Conservation (phyloP, 2,797 vertebrate genomes). For the Cynodonichthys magdalenae region DNA sequence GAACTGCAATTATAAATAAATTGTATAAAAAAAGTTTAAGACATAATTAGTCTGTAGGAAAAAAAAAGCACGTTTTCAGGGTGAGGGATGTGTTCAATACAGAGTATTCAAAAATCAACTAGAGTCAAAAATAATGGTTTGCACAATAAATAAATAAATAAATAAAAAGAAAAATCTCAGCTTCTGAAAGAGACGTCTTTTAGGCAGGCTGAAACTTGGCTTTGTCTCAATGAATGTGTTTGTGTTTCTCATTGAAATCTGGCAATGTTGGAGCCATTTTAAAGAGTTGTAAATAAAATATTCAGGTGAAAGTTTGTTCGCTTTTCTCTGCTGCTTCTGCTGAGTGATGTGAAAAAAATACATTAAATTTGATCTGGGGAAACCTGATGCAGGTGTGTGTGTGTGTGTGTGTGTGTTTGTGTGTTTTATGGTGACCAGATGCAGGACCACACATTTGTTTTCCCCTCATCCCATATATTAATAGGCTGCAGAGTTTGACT, state of each 20-base stretch:
- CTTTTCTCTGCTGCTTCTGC: slow-evolving; percentile 53
- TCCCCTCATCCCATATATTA: no score
- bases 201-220: slow-evolving; percentile 18
- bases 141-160: slow-evolving; percentile 23
- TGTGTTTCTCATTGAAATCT: slow-evolving; percentile 33
- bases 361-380: slow-evolving; percentile 59
- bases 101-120: slow-evolving; percentile 10
- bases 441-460: no score
- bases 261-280: slow-evolving; percentile 29
- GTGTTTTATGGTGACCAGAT: no score
- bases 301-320: slow-evolving; percentile 29
- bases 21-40: slow-evolving; percentile 35
- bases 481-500: no score
- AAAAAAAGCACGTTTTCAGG: neutral
- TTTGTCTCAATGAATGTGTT: slow-evolving; percentile 35
- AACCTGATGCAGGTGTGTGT: slow-evolving; percentile 33
- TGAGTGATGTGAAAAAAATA: slow-evolving; percentile 43
- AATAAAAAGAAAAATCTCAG: slow-evolving; percentile 15
- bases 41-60: slow-evolving; percentile 3
- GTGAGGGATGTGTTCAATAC: neutral
- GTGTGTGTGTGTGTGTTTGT: slow-evolving; percentile 19
- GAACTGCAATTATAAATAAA: slow-evolving; percentile 33
- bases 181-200: slow-evolving; percentile 32
- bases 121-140: slow-evolving; percentile 15
- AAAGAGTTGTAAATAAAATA: slow-evolving; percentile 17